Base-by-base conservation (phyloP, 2,797 vertebrate genomes). In the Acestrorhynchus altus region DNA sequence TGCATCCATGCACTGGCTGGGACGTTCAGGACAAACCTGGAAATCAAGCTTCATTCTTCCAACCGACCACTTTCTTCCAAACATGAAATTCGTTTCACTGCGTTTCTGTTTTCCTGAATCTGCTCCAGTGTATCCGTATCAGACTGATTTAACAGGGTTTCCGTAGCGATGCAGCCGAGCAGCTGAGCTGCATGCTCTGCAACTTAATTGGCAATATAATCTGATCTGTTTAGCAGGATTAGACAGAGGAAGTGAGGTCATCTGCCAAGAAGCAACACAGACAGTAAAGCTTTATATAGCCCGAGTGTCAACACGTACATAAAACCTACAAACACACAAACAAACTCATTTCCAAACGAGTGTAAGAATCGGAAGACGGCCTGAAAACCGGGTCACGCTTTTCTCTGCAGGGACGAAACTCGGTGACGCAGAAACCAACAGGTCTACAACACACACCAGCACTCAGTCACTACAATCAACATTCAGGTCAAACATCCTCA, bases 321-420 rank as follows among this genome's bases (percentile, higher is more conserved):
- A 65, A 47, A 15, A 65, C 12, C 40, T 15, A 20, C 8, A 42
- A 12, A 28, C 15, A 72, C n/a, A 74, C 6, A 65, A 28, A 26
- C 40, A 49, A 0, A 52, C 49, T 24, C 10, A 8, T 39, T 39
- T 59, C 28, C 6, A 35, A 59, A 5, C 7, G 18, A n/a, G 15
- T 22, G 18, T n/a, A n/a, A n/a, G 7, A 22, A 79, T 70, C 87
- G 78, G 83, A 88, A 84, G 83, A 85, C 86, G 85, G 83, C 87
- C 84, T 87, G 86, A 86, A 93, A 93, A 92, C 79, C 82, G 86
- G 92, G 91, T 93, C 91, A 92, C 4, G 76, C 76, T 81, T 88
- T 79, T 71, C 78, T 89, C 83, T 85, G 82, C 88, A 83, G 79
- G 84, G 84, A 56, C 1, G n/a, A 81, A 87, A 89, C 67, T 88